Base-by-base conservation (phyloP, 37 sponge, comb jelly and placozoan species). In the Petrosia ficiformis region DNA sequence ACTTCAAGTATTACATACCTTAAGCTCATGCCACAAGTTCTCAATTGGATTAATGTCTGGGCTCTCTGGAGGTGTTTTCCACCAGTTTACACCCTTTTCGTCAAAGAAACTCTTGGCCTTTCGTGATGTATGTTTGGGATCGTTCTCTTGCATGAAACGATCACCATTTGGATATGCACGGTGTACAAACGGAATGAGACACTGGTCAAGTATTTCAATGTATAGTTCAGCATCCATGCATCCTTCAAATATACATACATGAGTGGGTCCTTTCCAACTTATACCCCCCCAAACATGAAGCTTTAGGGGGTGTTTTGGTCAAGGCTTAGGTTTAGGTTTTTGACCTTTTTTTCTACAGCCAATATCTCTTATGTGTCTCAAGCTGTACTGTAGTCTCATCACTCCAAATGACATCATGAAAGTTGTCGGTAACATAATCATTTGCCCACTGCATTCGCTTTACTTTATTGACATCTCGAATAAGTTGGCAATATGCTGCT, bases 11-110 rank as follows among this genome's bases (percentile, higher is more conserved):
- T 10, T 48, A 48, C 54, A 19, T 48, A 48, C 10, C 14, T 48
- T 10, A n/a, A 26, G 63, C 63, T 48, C 54, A 14, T 48, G 54
- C 80, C 80, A 80, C 8, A 80, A 39, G 14, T 70, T 38, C 40
- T 80, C 72, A n/a, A 71, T 80, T 1, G 72, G 80, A 34, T 80
- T 80, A 8, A 80, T 10, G 42, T 80, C 72, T 25, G 80, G 68
- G 36, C 72, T 39, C 19, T 67, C 68, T 24, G 80, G 64, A 22
- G 80, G 80, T 59, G 72, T 70, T 8, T 36, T 56, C 61, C 71
- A 80, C 80, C 72, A 80, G 33, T 70, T 71, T 5, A 80, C 70
- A 39, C 44, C 44, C 26, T 80, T 57, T 4, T 58, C 44, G 35
- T 68, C 72, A 4, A 28, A 58, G 44, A n/a, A 70, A 59, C 36